Percentiles rank a stretch among this genome's conserved stretches.
Conservation (phyloP, 2,888 invertebrate species). For the Volucella inflata region DNA sequence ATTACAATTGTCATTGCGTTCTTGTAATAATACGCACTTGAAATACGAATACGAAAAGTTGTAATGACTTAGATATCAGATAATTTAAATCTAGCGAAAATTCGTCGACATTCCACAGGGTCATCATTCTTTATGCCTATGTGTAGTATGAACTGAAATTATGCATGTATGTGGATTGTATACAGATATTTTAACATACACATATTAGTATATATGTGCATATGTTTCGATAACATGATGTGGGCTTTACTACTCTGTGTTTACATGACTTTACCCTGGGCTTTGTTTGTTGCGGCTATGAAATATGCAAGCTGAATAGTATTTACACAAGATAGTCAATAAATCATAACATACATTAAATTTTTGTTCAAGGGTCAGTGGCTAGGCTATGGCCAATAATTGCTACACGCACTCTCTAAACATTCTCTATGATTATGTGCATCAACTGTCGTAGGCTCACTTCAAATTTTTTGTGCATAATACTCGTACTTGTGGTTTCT, state of each 20-base stretch:
- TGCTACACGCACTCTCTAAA: slow-evolving; percentile 53
- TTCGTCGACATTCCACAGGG: slow-evolving; percentile 2
- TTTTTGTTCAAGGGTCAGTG: slow-evolving; percentile 58
- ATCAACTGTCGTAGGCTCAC: slow-evolving; percentile 17
- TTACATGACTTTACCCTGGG: background rate
- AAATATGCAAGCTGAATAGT: slow-evolving; percentile 48
- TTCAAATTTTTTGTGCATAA: slow-evolving; percentile 54
- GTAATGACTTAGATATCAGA: background rate
- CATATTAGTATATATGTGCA: background rate
- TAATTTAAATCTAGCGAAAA: background rate
- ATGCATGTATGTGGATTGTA: background rate
- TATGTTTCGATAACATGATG: slow-evolving; percentile 2
- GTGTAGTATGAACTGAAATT: slow-evolving; percentile 4
- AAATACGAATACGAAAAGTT: too few species aligned
- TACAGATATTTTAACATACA: background rate
- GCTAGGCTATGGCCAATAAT: slow-evolving; percentile 67
- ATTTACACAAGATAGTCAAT: slow-evolving; percentile 32
- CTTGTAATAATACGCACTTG: too few species aligned
- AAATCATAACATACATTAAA: background rate
- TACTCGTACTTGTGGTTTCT: slow-evolving; percentile 34
- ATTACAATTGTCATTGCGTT: too few species aligned
- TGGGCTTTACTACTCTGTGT: slow-evolving; percentile 25
- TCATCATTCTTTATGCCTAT: background rate
- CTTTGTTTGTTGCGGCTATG: slow-evolving; percentile 59
- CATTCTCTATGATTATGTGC: slow-evolving; percentile 18